Evolutionary conservation across 2,888 invertebrate genomes (phyloP).

Genomic region (Acronicta aceris): DNA sequence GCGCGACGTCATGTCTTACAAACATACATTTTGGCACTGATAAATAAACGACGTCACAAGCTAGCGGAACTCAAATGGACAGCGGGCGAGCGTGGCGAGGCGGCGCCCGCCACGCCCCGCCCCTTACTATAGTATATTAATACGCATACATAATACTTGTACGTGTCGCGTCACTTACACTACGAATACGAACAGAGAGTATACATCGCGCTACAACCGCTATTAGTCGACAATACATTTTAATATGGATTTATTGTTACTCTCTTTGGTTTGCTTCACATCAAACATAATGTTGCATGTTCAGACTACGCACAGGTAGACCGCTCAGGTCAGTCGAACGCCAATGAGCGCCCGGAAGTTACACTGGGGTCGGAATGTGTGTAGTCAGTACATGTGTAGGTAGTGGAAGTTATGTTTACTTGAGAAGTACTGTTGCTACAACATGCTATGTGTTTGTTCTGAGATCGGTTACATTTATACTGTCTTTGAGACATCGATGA

Average conservation of each 20-base stretch:
- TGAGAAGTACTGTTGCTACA: slow-evolving; percentile 20
- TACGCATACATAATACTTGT: slow-evolving; percentile 6
- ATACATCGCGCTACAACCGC: neutral
- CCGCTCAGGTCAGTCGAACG: neutral
- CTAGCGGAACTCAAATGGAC: slow-evolving; percentile 25
- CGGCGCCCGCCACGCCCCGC: too few species aligned
- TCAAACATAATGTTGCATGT: slow-evolving; percentile 3
- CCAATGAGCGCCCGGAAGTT: too few species aligned
- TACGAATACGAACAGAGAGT: neutral
- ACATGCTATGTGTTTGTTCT: slow-evolving; percentile 14
- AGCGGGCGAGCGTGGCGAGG: neutral
- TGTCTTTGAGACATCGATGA: slow-evolving; percentile 12
- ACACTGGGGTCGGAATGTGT: too few species aligned
- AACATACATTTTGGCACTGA: slow-evolving; percentile 74
- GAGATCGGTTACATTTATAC: slow-evolving; percentile 36
- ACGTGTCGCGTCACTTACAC: neutral
- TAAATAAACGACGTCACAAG: slow-evolving; percentile 52
- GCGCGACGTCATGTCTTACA: slow-evolving; percentile 46
- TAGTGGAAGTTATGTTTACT: slow-evolving; percentile 10
- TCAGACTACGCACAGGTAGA: neutral
- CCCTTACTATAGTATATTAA: too few species aligned
- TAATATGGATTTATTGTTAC: slow-evolving; percentile 5
- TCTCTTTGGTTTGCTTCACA: slow-evolving; percentile 23
- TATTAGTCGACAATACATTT: neutral
- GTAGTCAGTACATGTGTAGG: too few species aligned